Base-by-base conservation (phyloP, 1,140 invertebrate genomes). In the Drosophila repleta region DNA sequence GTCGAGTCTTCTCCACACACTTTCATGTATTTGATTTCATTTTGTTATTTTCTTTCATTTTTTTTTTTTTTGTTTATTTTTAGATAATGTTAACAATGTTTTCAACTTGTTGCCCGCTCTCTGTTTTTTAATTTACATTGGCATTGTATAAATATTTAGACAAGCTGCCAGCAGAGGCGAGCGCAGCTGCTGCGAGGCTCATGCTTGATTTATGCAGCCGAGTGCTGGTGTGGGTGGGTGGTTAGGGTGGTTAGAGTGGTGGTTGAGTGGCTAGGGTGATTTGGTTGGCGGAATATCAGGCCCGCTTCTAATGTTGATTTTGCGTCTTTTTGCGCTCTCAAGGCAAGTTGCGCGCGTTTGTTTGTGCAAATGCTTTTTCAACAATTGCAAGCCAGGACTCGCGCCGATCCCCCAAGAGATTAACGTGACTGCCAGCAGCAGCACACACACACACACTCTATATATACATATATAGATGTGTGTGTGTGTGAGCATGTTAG, bases 351-450 rank as follows among this genome's bases (percentile, higher is more conserved):
- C 55, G 26, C 46, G 45, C 64, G 51, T 65, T 62, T 79, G 81
- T 84, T 84, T 85, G 77, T 62, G 60, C 82, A 87, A 87, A 87
- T 87, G 82, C 83, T 87, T 88, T 87, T 88, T 83, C 87, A 87
- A 79, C 79, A 87, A 87, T 87, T 87, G 83, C 83, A 83, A 73
- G 79, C 83, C 75, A 70, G 52, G 39, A 78, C 70, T 64, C 49
- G 3, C 35, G 49, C 66, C 57, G 76, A 81, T 87, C 78, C 82
- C 82, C 68, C 68, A 48, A 41, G 83, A 76, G 82, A 88, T 87
- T 87, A 88, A 73, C 76, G 79, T 87, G 82, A 87, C 82, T 81
- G 69, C n/a, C 58, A 63, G 2, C 0, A 32, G 32, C 32, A n/a
- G n/a, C n/a, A n/a, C n/a, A n/a, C n/a, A n/a, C n/a, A 35, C 32